Evolutionary conservation across 2,797 vertebrate species (phyloP).

Genomic region (Melanotaenia trifasciata): DNA sequence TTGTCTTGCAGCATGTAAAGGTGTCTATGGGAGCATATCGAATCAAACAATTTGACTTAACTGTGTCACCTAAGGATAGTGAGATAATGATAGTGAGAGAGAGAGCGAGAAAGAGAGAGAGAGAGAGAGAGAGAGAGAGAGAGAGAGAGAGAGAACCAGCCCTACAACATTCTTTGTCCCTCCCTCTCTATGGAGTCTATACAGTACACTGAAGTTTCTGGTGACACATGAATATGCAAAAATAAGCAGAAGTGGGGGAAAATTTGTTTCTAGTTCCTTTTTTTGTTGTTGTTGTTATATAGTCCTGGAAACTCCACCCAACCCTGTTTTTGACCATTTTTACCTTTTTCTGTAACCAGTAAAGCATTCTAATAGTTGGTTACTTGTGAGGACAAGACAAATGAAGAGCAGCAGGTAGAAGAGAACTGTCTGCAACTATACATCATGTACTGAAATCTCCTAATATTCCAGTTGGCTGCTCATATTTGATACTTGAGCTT

Average conservation of each 20-base stretch:
- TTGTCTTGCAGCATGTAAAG: background rate
- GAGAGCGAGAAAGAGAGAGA: too few species aligned
- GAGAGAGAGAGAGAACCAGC: conserved; percentile 1
- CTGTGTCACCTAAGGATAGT: conserved; percentile 6
- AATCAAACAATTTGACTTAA: background rate
- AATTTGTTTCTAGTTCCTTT: background rate
- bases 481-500: background rate
- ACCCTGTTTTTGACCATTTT: too few species aligned
- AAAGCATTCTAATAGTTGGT: background rate
- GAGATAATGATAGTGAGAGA: background rate
- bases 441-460: conserved; percentile 12
- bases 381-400: conserved; percentile 9
- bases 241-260: conserved; percentile 24
- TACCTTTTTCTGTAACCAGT: background rate
- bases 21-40: background rate
- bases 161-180: conserved; percentile 26
- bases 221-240: background rate
- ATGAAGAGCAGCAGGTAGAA: conserved; percentile 17
- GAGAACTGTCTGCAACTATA: conserved; percentile 2
- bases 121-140: too few species aligned
- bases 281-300: background rate
- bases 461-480: conserved; percentile 8
- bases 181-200: background rate
- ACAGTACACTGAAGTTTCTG: background rate
- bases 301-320: background rate